A percentile compares a stretch with the other conserved stretches of the same genome.
Conservation (phyloP, 1,140 invertebrate species). For the Drosophila triauraria region DNA sequence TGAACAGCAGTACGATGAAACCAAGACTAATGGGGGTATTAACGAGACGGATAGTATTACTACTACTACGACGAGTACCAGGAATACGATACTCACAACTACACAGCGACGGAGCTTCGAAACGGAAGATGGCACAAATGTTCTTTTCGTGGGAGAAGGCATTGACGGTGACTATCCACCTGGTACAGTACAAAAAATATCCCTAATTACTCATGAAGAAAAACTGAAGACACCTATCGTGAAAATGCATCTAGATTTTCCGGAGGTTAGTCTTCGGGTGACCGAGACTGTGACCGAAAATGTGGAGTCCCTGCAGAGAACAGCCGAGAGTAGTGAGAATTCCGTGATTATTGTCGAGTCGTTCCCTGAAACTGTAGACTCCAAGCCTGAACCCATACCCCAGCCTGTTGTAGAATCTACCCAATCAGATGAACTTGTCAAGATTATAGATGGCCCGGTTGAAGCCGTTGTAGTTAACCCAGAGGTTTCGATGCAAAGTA, state of each 20-base stretch:
- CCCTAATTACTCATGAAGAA: conserved; percentile 89
- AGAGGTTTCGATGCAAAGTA: conserved; percentile 3
- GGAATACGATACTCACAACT: conserved; percentile 72
- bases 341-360: conserved; percentile 35
- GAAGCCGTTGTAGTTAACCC: conserved; percentile 1
- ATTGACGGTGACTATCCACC: conserved; percentile 81
- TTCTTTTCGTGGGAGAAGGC: conserved; percentile 81
- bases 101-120: conserved; percentile 79
- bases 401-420: background rate
- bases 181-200: conserved; percentile 87
- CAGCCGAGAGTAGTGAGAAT: conserved; percentile 48
- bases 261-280: conserved; percentile 79
- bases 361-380: conserved; percentile 32
- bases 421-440: conserved; percentile 6
- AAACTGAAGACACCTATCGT: conserved; percentile 88
- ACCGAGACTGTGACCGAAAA: conserved; percentile 83
- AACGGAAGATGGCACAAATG: conserved; percentile 81
- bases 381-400: conserved; percentile 5
- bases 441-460: background rate
- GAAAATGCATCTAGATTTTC: conserved; percentile 87
- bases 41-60: conserved; percentile 56
- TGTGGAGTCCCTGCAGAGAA: conserved; percentile 59
- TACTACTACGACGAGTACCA: conserved; percentile 71
- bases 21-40: conserved; percentile 39
- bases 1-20: conserved; percentile 16